Percentiles rank a stretch among this genome's conserved stretches.
These are phyloP conservation scores for Bombus sylvicola DNA, from an alignment of 1,140 invertebrate genomes.

Conservation along the genomic window DNA sequence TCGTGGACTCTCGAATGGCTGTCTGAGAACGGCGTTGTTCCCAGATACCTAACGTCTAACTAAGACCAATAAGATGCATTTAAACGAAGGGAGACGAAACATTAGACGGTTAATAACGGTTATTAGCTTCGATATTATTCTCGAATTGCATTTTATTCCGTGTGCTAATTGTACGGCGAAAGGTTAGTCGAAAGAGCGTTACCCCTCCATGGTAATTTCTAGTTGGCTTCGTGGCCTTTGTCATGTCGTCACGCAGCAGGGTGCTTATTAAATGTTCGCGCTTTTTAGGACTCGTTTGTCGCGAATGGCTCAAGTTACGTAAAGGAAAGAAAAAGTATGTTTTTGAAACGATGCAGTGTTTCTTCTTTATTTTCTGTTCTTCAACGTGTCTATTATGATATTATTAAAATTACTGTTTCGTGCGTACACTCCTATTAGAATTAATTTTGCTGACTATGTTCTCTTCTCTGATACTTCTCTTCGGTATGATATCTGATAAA, in stretches of 20 bases:
- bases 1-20: neutral
- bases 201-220: neutral
- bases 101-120: constrained; percentile 22
- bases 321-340: neutral
- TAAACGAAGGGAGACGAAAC: constrained; percentile 16
- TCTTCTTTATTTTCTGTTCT: neutral
- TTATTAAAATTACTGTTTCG: no score
- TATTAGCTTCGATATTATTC: constrained; percentile 53
- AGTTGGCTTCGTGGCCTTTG: neutral
- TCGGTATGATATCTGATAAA: no score
- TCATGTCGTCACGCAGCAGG: neutral
- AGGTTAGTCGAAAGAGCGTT: constrained; percentile 11
- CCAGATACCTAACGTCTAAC: neutral
- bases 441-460: no score
- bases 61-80: neutral
- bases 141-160: constrained; percentile 9
- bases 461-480: no score
- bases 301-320: neutral
- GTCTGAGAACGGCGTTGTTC: constrained; percentile 34
- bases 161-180: constrained; percentile 30
- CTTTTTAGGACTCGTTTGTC: neutral
- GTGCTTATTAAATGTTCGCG: neutral
- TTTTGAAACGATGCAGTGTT: neutral
- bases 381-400: no score
- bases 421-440: no score